phyloP scores from a whole-genome alignment of 2,888 invertebrate genomes.

The Trachelus tabidus region DNA sequence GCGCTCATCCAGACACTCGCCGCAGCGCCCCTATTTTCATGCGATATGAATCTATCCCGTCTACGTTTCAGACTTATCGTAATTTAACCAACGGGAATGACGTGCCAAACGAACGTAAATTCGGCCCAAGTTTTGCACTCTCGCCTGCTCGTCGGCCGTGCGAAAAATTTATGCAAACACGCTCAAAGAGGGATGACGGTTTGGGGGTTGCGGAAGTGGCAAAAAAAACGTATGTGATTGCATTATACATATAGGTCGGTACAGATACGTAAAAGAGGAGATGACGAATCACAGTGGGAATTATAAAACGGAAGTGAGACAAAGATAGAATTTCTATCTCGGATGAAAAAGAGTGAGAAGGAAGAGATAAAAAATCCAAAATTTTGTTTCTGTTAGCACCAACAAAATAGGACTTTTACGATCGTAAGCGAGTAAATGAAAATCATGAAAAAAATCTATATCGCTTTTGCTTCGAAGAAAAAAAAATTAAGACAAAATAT shows the following conservation, averaged over 20 bases:
- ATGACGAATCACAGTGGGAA: no score
- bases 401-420: no score
- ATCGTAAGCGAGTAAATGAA: no score
- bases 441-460: no score
- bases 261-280: no score
- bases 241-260: no score
- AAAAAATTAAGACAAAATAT: no score
- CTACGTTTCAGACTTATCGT: constrained; percentile 27
- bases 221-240: no score
- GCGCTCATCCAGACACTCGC: constrained; percentile 44
- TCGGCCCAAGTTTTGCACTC: constrained; percentile 20
- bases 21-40: constrained; percentile 62
- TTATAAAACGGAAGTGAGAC: background rate
- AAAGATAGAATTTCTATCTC: background rate
- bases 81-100: constrained; percentile 20
- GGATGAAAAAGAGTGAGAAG: constrained; percentile 4
- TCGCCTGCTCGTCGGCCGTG: constrained; percentile 29
- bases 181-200: constrained; percentile 7
- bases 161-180: constrained; percentile 47
- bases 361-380: background rate
- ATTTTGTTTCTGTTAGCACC: background rate
- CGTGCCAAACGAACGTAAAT: constrained; percentile 21
- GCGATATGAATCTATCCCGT: constrained; percentile 59
- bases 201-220: no score
- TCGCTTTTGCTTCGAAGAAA: no score